Base-by-base conservation (phyloP, 1,140 invertebrate genomes). In the Papilio glaucus region DNA sequence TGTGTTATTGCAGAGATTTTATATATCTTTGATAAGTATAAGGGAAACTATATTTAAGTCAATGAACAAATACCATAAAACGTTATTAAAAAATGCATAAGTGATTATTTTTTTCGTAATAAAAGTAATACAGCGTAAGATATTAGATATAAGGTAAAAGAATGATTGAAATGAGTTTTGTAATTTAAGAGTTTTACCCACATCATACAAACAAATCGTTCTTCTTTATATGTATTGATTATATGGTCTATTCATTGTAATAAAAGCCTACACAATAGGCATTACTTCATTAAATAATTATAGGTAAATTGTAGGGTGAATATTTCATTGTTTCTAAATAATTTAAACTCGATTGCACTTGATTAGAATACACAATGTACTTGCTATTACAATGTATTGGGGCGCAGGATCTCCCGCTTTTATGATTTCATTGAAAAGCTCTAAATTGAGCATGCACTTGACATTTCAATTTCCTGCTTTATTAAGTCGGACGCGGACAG, bases 381-480 rank as follows among this genome's bases (percentile, higher is more conserved):
- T n/a, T 5, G 8, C 15, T 18, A 33, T 53, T 53, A 69, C 67
- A 69, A 37, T 53, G 67, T 45, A 69, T 21, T 26, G 42, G 12
- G 29, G 13, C 12, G 41, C 41, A 68, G 21, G 5, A 41, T 69
- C 61, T 62, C 61, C n/a, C 67, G 42, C 67, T 45, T 12, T 53
- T 69, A 69, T 69, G 67, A 69, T 53, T 69, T 69, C 67, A 69
- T 37, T 69, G 67, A 57, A 69, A 69, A 69, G 67, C 67, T 63
- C 70, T 42, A 70, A 73, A 72, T 72, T 63, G 77, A 78, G 73
- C 73, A 72, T 87, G 87, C 77, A 49, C 80, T 82, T 88, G 87
- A 89, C 87, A 82, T 81, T 85, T 84, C 83, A 78, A 89, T 89
- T 88, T 89, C 85, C 87, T 81, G 77, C 72, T 71, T 78, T 76